Percentiles rank a stretch among this genome's conserved stretches.
Evolutionary conservation across 2,888 invertebrate genomes (phyloP).

Genomic region (Leptinotarsa juncta): DNA sequence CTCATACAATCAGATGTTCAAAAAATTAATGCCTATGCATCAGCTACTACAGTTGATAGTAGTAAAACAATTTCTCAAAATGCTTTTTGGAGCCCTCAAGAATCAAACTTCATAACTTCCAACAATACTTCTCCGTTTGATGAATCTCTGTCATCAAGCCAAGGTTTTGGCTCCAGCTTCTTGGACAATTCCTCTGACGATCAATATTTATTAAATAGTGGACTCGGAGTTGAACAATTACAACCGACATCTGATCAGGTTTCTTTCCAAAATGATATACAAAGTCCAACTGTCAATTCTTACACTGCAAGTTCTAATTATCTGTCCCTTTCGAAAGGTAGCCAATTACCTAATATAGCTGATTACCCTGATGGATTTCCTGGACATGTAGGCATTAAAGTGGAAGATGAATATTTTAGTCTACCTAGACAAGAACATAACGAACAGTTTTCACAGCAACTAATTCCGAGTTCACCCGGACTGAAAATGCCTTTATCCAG

Average conservation of each 20-base stretch:
- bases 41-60: no score
- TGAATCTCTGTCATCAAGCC: neutral
- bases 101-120: neutral
- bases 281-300: neutral
- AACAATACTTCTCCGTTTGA: neutral
- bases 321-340: neutral
- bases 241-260: neutral
- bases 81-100: neutral
- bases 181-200: neutral
- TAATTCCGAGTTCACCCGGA: neutral
- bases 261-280: neutral
- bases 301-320: neutral
- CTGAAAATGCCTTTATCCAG: neutral
- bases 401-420: neutral
- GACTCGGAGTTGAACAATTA: neutral
- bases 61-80: neutral
- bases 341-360: constrained; percentile 18
- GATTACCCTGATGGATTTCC: constrained; percentile 28
- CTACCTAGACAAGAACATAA: neutral
- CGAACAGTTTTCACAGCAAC: neutral
- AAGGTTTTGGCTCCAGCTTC: neutral
- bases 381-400: neutral
- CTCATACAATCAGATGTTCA: neutral
- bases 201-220: neutral
- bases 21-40: neutral